Evolutionary conservation across 2,113 vertebrate species (phyloP).

Genomic region (Ginglymostoma cirratum): DNA sequence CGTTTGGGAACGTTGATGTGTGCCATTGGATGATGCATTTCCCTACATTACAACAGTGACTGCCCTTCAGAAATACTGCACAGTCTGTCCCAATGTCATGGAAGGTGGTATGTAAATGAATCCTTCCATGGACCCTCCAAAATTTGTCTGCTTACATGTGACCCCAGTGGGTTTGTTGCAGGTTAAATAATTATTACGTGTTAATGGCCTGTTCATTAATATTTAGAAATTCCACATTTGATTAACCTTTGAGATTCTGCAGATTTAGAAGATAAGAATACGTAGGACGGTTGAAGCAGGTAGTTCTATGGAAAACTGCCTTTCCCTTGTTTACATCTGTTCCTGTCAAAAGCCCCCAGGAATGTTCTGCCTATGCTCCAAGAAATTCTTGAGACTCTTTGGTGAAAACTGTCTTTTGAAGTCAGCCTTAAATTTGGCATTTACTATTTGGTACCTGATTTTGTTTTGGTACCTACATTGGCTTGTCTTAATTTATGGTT

Average conservation of each 20-base stretch:
- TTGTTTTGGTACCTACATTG: too few relatives aligned
- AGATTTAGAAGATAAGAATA: not conserved
- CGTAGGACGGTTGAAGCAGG: not conserved
- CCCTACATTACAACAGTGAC: not conserved
- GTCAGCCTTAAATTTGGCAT: too few relatives aligned
- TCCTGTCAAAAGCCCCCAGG: not conserved
- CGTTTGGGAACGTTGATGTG: not conserved
- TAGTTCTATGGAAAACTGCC: not conserved
- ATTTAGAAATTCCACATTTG: not conserved
- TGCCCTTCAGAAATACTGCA: too few relatives aligned
- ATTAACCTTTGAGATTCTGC: not conserved
- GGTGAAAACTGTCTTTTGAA: too few relatives aligned
- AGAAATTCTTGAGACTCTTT: not conserved
- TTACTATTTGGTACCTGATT: too few relatives aligned
- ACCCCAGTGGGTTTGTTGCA: not conserved
- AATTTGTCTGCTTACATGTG: too few relatives aligned
- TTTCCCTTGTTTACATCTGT: not conserved
- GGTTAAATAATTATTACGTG: not conserved
- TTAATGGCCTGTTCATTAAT: not conserved
- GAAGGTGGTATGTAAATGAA: not conserved
- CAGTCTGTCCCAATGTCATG: too few relatives aligned
- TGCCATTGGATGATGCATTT: not conserved
- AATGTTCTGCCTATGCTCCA: not conserved
- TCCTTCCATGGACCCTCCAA: not conserved
- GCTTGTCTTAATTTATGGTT: too few relatives aligned